These are phyloP conservation scores for Danio kyathit DNA, from an alignment of 2,797 vertebrate species.

Conservation along the genomic window DNA sequence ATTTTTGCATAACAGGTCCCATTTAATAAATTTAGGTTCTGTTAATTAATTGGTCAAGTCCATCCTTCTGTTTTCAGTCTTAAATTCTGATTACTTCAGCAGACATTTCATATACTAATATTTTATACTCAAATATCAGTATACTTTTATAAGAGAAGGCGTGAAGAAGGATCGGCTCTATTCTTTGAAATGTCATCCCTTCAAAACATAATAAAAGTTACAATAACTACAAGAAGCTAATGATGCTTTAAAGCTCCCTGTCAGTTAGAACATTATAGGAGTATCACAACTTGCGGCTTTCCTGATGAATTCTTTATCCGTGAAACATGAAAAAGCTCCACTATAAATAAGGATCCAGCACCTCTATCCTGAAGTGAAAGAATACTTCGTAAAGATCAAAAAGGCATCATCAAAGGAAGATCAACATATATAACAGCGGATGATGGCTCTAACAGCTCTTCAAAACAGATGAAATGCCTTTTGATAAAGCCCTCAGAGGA, in stretches of 20 bases:
- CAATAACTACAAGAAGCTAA: not conserved
- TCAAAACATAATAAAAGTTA: not conserved
- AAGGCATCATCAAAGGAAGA: not conserved
- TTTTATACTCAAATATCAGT: not conserved
- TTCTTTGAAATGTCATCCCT: not conserved
- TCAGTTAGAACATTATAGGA: not conserved
- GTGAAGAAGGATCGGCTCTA: not conserved
- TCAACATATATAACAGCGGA: not conserved
- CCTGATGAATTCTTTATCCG: not conserved
- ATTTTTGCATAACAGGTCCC: too few relatives aligned
- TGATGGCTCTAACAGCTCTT: not conserved
- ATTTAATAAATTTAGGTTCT: too few relatives aligned
- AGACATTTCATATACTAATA: not conserved
- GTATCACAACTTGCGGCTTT: not conserved
- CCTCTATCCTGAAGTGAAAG: not conserved
- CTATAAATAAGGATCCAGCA: not conserved
- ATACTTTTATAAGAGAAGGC: too few relatives aligned
- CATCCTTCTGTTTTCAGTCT: too few relatives aligned
- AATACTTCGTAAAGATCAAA: slow-evolving; percentile 14
- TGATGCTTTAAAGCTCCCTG: not conserved
- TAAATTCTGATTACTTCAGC: not conserved
- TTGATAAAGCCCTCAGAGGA: not conserved
- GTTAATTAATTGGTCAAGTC: too few relatives aligned
- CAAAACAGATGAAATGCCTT: not conserved
- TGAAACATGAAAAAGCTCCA: not conserved